Evolutionary conservation across 1,140 invertebrate genomes (phyloP), one percentile per base, ranked within the genome.

Genomic region (Bombus picipes): DNA sequence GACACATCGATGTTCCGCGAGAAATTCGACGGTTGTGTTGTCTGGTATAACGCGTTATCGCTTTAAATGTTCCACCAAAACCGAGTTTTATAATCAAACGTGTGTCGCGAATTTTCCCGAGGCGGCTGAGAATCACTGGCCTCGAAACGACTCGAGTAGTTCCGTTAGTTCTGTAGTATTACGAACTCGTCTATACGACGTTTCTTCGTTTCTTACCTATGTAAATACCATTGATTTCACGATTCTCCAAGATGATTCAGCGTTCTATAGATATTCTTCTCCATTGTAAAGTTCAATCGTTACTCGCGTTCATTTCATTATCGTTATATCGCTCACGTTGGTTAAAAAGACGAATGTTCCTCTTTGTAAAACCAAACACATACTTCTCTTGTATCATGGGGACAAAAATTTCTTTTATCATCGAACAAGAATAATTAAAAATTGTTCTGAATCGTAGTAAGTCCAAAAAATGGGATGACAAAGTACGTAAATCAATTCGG

Each of bases 31-130:
- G 78, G n/a, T 76, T 76, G 34, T n/a, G 41, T 53, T 25, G 78
- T 80, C 25, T 70, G n/a, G n/a, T 70, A 32, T 80, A 41, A 53
- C 78, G 43, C 65, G 43, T 70, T 47, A 13, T 41, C 41, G 65
- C 65, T 80, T 80, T 80, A 37, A 80, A n/a, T 80, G 78, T 80
- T 80, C 78, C 41, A 65, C 34, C 78, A 80, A 66, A 80, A 66
- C 65, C 75, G 75, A 70, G 34, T 80, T 80, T 80, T 70, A 53
- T 80, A 78, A 80, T 80, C 65, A 70, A 80, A 80, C 43, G 65
- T 78, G 57, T 78, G 41, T n/a, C 43, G 34, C 37, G 53, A 47
- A 25, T 34, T 41, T 34, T 34, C 32, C 65, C 28, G 6, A 2
- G 39, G 3, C 22, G 65, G 32, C 43, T 80, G 78, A 47, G 65